Conservation (phyloP, 2,113 vertebrate genomes). For the Hydrolagus affinis region DNA sequence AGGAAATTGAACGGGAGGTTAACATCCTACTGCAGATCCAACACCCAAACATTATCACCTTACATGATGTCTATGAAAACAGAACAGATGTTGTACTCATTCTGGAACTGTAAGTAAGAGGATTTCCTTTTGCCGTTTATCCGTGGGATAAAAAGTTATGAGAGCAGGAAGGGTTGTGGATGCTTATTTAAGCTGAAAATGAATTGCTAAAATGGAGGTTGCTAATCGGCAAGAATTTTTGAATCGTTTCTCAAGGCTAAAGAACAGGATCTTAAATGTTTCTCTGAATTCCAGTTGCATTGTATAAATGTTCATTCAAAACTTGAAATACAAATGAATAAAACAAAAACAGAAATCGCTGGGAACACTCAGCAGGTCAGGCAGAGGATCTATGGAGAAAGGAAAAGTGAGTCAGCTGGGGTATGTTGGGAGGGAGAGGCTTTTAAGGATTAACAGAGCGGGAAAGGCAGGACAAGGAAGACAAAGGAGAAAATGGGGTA, state of each 20-base stretch:
- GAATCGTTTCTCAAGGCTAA: background rate
- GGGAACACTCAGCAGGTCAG: too few species aligned
- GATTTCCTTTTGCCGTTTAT: background rate
- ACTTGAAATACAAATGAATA: too few species aligned
- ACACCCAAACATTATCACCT: constrained; percentile 74
- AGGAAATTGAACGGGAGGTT: constrained; percentile 88
- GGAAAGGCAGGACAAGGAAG: too few species aligned
- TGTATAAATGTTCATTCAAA: too few species aligned
- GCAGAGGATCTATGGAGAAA: too few species aligned
- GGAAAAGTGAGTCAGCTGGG: too few species aligned
- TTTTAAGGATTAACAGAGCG: too few species aligned
- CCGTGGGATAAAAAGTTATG: background rate
- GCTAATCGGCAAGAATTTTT: background rate
- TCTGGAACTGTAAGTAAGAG: constrained; percentile 85
- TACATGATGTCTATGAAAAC: constrained; percentile 90
- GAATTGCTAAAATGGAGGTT: background rate
- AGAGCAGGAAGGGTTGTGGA: background rate
- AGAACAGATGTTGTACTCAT: constrained; percentile 88
- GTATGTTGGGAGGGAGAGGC: too few species aligned
- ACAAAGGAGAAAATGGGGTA: too few species aligned
- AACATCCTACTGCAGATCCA: constrained; percentile 77
- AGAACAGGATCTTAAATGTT: background rate
- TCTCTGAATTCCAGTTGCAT: too few species aligned
- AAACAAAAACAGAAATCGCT: too few species aligned
- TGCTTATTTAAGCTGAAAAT: background rate